Percentiles rank a stretch among this genome's conserved stretches.
Conservation (phyloP, 1,140 invertebrate species). For the Nasonia vitripennis region DNA sequence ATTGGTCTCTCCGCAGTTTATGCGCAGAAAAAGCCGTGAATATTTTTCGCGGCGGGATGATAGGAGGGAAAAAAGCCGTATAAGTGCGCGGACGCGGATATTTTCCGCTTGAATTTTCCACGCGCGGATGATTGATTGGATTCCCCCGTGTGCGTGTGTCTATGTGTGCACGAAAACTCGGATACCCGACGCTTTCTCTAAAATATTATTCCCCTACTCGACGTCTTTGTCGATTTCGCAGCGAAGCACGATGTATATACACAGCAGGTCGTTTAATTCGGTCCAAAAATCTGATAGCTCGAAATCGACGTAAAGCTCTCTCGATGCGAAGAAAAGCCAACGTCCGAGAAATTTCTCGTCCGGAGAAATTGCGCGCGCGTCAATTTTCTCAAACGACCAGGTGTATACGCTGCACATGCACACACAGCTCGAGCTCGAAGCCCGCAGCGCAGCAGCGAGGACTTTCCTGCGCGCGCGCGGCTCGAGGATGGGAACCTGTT, state of each 20-base stretch:
- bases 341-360: conserved; percentile 35
- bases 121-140: no score
- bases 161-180: no score
- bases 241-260: background rate
- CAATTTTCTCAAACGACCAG: conserved; percentile 3
- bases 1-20: background rate
- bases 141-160: no score
- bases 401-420: background rate
- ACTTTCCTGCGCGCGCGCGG: conserved; percentile 9
- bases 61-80: background rate
- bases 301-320: background rate
- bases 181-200: no score
- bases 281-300: background rate
- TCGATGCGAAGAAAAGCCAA: background rate
- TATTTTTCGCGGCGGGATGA: background rate
- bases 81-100: background rate
- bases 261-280: no score
- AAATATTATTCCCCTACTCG: no score
- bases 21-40: background rate
- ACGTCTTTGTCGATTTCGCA: background rate
- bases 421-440: background rate
- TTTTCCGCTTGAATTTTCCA: background rate
- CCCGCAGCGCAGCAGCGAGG: background rate
- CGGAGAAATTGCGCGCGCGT: conserved; percentile 33
- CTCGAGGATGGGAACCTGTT: conserved; percentile 65